Evolutionary conservation across 2,888 invertebrate genomes (phyloP).

Genomic region (Hydrotaea cyrtoneurina): DNA sequence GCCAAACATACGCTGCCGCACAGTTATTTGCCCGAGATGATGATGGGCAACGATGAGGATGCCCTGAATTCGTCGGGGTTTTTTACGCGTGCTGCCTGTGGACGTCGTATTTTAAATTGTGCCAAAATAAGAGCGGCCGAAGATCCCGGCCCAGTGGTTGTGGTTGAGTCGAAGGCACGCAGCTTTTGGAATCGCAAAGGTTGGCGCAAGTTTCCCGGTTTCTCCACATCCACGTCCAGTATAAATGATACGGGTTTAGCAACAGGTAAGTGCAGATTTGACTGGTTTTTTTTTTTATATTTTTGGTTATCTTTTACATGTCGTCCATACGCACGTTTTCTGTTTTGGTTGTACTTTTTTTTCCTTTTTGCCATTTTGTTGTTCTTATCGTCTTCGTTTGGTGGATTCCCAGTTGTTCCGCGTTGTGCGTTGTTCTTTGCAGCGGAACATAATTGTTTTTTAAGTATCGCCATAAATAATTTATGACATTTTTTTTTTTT

Average conservation of each 20-base stretch:
- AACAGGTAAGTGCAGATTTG: conserved; percentile 82
- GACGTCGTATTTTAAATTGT: conserved; percentile 78
- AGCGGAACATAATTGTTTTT: conserved; percentile 17
- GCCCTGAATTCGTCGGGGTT: conserved; percentile 71
- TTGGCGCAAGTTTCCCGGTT: conserved; percentile 89
- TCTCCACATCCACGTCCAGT: conserved; percentile 87
- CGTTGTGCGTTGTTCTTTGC: background rate
- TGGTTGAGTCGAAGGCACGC: conserved; percentile 78
- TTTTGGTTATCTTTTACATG: background rate
- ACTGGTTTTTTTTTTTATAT: background rate
- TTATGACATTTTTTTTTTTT: conserved; percentile 51
- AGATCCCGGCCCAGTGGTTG: conserved; percentile 78
- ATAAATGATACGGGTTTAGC: conserved; percentile 85
- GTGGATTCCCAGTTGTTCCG: background rate
- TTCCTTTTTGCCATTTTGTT: conserved; percentile 18
- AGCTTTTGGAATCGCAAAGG: conserved; percentile 88
- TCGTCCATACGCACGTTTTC: too few relatives aligned
- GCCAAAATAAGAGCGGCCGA: conserved; percentile 82
- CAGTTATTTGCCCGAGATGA: conserved; percentile 25
- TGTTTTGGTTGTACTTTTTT: background rate
- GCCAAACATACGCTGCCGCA: conserved; percentile 54
- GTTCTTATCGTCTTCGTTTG: background rate
- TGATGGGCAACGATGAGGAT: conserved; percentile 43
- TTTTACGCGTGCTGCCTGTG: conserved; percentile 80
- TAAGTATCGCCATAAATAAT: conserved; percentile 48